Conservation (phyloP, 1,140 invertebrate genomes). For the Anagrus nilaparvatae region DNA sequence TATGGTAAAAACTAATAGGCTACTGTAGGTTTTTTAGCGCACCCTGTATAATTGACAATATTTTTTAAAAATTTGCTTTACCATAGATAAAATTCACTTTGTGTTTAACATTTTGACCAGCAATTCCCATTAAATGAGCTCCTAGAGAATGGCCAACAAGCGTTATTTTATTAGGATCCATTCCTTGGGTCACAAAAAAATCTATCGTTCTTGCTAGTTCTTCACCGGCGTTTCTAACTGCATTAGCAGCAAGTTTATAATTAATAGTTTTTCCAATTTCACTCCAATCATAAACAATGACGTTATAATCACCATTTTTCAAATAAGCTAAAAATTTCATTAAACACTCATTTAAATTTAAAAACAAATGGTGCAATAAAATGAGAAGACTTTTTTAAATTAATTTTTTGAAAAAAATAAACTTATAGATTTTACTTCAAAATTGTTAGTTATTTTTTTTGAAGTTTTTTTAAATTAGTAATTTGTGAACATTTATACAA, state of each 20-base stretch:
- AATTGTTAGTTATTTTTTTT: no score
- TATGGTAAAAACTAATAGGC: no score
- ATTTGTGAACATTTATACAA: no score
- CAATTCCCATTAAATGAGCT: constrained; percentile 42
- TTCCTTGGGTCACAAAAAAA: constrained; percentile 5
- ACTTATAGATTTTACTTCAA: no score
- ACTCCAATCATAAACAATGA: constrained; percentile 27
- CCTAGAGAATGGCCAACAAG: constrained; percentile 37
- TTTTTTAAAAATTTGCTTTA: no score
- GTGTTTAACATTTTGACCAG: constrained; percentile 3
- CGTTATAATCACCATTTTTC: constrained; percentile 8
- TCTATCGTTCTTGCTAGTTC: background rate
- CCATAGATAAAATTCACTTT: constrained; percentile 24
- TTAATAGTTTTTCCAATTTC: constrained; percentile 34
- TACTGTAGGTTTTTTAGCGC: no score
- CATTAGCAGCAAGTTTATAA: constrained; percentile 21
- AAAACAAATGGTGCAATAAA: no score
- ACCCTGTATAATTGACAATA: no score
- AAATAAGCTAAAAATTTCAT: constrained; percentile 7
- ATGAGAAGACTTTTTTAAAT: no score
- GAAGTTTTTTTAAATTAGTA: background rate
- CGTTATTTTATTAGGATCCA: constrained; percentile 1
- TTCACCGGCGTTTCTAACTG: constrained; percentile 18
- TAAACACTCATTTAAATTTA: no score
- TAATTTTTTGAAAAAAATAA: no score